Evolutionary conservation across 1,140 invertebrate species (phyloP).

Genomic region (Sminthurides bifidus): DNA sequence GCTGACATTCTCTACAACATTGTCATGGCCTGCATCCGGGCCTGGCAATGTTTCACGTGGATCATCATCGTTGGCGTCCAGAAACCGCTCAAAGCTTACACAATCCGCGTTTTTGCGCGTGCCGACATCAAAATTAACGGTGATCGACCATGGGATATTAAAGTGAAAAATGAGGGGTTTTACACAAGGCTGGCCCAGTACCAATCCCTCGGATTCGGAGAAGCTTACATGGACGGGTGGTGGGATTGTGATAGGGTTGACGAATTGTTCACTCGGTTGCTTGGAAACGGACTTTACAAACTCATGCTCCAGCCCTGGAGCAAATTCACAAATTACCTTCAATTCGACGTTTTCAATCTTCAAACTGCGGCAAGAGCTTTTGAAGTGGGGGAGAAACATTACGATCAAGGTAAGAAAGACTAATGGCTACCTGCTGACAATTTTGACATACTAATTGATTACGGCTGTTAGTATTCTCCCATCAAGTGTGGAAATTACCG

Average conservation of each 20-base stretch:
- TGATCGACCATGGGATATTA: constrained; percentile 18
- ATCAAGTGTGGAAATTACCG: no score
- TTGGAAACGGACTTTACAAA: neutral
- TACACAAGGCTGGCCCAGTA: constrained; percentile 21
- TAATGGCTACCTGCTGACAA: no score
- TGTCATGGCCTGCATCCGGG: neutral
- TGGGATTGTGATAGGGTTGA: constrained; percentile 20
- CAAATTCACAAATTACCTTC: constrained; percentile 14
- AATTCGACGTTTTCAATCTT: constrained; percentile 19
- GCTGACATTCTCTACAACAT: neutral
- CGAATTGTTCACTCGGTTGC: constrained; percentile 11
- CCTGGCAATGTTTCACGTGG: neutral
- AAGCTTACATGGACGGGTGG: constrained; percentile 29
- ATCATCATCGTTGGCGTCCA: neutral
- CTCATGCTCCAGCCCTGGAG: constrained; percentile 9
- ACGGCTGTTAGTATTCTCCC: no score
- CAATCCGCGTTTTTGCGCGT: neutral
- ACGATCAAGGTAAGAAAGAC: constrained; percentile 17
- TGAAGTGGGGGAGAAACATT: constrained; percentile 24
- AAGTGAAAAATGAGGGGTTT: constrained; percentile 24
- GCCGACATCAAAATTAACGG: constrained; percentile 16
- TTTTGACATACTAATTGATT: no score
- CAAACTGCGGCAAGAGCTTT: constrained; percentile 16
- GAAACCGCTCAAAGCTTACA: neutral
- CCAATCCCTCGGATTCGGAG: constrained; percentile 22